Evolutionary conservation across 1,140 invertebrate genomes (phyloP), one percentile per base, ranked within the genome.

Genomic region (Leptoteleia sp.): DNA sequence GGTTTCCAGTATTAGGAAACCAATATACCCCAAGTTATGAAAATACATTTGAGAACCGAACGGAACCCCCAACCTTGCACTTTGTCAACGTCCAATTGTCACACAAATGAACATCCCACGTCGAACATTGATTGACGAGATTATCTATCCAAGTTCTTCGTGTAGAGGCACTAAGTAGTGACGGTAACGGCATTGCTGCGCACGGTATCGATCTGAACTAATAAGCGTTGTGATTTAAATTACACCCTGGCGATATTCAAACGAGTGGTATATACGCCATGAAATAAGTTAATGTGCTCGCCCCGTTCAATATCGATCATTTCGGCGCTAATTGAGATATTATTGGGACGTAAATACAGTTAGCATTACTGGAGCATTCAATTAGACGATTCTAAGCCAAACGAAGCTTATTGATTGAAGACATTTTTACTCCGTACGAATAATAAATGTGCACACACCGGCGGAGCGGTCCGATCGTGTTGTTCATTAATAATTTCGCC

Each of bases 191-290:
- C 35, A 55, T 48, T 64, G 50, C 40, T 15, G 9, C 40, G 3
- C 27, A 13, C 19, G n/a, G 13, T 72, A 73, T 73, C 33, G 57
- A 73, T 64, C 33, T 5, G 12, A 52, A 45, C 27, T 37, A 67
- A 67, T 19, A 37, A 16, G 22, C 31, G 17, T 13, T 64, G 50
- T 16, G 57, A 57, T 59, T 55, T 57, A 64, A 73, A 73, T 73
- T 64, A 64, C 50, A 64, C 35, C 40, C 16, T 1, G 22, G 52
- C 16, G 52, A 70, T 70, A 43, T 48, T 25, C 12, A 27, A 48
- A 47, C 40, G 17, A 57, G 11, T 45, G 17, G 11, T 37, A 65
- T 52, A 52, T 50, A 33, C 47, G 35, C 17, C 1, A 16, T 5
- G 13, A 45, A 54, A 67, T 67, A 55, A 55, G 52, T 47, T 29